These are phyloP conservation scores for Dryas iulia DNA, from an alignment of 1,140 invertebrate genomes.

Conservation along the genomic window DNA sequence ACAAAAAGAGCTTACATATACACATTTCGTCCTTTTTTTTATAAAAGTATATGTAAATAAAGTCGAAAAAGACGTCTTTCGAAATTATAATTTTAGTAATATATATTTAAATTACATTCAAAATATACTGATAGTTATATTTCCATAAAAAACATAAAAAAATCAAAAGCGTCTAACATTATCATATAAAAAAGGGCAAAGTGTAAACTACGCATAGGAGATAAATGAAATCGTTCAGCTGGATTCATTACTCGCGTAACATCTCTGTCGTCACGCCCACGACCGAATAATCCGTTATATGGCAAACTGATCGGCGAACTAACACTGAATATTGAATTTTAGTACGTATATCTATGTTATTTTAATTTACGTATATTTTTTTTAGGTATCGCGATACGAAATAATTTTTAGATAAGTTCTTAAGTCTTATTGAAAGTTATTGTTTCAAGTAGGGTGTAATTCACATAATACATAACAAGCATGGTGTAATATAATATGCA, in stretches of 20 bases:
- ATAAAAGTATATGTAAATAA: too few relatives aligned
- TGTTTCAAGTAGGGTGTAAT: too few relatives aligned
- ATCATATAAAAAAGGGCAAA: background rate
- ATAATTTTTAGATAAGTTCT: too few relatives aligned
- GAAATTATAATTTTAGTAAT: too few relatives aligned
- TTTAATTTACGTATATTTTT: background rate
- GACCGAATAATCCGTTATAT: slow-evolving; percentile 1
- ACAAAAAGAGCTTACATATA: too few relatives aligned
- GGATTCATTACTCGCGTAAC: slow-evolving; percentile 29
- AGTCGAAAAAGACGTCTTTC: too few relatives aligned
- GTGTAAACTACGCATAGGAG: background rate
- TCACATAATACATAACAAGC: too few relatives aligned
- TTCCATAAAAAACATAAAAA: background rate
- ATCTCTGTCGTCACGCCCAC: slow-evolving; percentile 18
- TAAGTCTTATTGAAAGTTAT: too few relatives aligned
- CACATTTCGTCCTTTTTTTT: too few relatives aligned
- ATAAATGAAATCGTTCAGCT: slow-evolving; percentile 21
- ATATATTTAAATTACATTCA: too few relatives aligned
- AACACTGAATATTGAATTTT: background rate
- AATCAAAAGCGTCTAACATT: background rate
- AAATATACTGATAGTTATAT: background rate
- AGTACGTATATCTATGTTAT: background rate
- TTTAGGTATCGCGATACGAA: background rate
- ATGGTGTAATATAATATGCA: too few relatives aligned
- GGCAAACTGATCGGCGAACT: background rate